Conservation (phyloP, 2,113 vertebrate genomes). For the Potamarius usumacintae region DNA sequence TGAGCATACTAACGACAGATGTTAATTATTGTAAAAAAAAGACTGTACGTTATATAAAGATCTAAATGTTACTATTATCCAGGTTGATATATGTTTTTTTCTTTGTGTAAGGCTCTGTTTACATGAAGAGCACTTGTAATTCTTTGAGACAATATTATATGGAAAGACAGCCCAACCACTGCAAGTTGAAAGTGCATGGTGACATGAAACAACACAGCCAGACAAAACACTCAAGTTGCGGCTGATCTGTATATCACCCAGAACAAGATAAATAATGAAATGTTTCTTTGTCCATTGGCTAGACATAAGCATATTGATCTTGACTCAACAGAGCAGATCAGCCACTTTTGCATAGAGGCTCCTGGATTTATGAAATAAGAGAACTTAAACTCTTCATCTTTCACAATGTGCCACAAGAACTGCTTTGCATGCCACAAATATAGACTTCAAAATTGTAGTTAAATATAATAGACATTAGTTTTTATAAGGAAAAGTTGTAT, state of each 20-base stretch:
- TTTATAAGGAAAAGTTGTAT: neutral
- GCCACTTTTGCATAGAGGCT: neutral
- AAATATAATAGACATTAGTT: neutral
- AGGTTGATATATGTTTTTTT: neutral
- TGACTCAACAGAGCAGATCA: conserved; percentile 5
- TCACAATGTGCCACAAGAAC: neutral
- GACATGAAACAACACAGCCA: conserved; percentile 45
- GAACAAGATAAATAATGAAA: conserved; percentile 64
- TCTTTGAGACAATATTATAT: conserved; percentile 54
- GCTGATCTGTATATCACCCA: conserved; percentile 58
- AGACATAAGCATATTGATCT: conserved; percentile 46
- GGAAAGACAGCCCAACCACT: conserved; percentile 59
- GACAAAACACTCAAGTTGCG: conserved; percentile 48
- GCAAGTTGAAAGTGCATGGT: conserved; percentile 51
- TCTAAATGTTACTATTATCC: neutral
- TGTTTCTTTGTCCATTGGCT: conserved; percentile 55
- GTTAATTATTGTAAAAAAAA: neutral
- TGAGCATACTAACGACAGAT: neutral
- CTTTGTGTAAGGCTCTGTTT: neutral
- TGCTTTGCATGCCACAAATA: neutral
- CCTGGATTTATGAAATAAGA: neutral
- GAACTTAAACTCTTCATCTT: neutral
- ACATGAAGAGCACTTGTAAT: conserved; percentile 38
- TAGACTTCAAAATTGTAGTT: neutral
- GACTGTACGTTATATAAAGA: neutral